Percentiles rank a stretch among this genome's conserved stretches.
phyloP scores from a whole-genome alignment of 1,140 invertebrate genomes.

The Charaxes varanes region DNA sequence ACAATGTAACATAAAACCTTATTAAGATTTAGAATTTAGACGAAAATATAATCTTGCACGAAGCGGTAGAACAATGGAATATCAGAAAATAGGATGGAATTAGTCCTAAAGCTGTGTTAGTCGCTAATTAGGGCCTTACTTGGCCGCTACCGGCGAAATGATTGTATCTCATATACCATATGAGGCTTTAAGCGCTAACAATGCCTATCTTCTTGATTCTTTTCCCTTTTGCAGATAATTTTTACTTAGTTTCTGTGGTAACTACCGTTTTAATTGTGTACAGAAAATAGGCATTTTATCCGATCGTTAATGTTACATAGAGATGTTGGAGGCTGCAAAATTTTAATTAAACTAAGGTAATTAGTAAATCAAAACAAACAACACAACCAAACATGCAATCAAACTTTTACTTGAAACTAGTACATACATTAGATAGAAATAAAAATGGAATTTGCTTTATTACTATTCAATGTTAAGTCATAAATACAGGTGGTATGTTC shows the following conservation, averaged over 20 bases:
- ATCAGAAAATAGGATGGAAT: slow-evolving; percentile 31
- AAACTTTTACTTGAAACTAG: neutral
- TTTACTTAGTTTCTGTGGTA: too few species aligned
- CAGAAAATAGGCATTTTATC: too few species aligned
- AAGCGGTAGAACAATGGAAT: slow-evolving; percentile 46
- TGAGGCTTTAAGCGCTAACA: neutral
- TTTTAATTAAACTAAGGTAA: too few species aligned
- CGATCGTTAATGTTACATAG: too few species aligned
- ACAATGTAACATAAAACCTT: slow-evolving; percentile 29
- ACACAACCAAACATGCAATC: too few species aligned
- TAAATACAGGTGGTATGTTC: slow-evolving; percentile 9
- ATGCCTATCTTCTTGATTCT: neutral
- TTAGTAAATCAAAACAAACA: too few species aligned
- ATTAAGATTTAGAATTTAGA: slow-evolving; percentile 46
- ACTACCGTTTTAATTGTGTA: too few species aligned
- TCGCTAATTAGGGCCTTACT: slow-evolving; percentile 53
- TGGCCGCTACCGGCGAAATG: slow-evolving; percentile 31
- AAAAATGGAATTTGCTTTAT: slow-evolving; percentile 1
- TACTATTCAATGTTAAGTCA: neutral
- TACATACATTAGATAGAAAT: neutral
- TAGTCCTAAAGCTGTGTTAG: slow-evolving; percentile 31
- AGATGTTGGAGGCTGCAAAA: too few species aligned
- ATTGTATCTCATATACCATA: slow-evolving; percentile 10
- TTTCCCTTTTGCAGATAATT: too few species aligned
- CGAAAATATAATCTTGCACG: slow-evolving; percentile 63